Evolutionary conservation across 2,888 invertebrate species (phyloP).

Genomic region (Drosophila tanythrix): DNA sequence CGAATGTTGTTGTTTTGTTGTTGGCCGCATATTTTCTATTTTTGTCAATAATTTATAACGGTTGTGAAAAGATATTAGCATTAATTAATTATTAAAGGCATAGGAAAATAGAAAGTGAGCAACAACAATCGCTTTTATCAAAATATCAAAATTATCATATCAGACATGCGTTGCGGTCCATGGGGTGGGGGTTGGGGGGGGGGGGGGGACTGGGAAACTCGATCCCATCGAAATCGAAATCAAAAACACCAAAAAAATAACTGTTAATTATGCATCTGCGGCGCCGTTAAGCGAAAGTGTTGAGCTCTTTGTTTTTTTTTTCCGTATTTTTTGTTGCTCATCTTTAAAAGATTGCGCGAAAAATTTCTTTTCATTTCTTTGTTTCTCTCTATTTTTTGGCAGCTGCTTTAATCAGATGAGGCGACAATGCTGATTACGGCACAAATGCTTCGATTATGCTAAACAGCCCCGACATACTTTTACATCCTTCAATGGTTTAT

Average conservation of each 20-base stretch:
- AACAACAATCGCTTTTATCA: conserved; percentile 31
- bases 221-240: conserved; percentile 41
- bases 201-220: background rate
- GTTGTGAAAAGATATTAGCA: conserved; percentile 82
- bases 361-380: conserved; percentile 44
- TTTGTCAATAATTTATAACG: conserved; percentile 81
- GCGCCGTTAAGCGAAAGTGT: conserved; percentile 63
- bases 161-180: conserved; percentile 24
- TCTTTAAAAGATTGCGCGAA: conserved; percentile 37
- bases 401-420: conserved; percentile 14
- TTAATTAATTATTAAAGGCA: conserved; percentile 81
- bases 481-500: conserved; percentile 68
- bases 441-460: conserved; percentile 60
- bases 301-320: conserved; percentile 6
- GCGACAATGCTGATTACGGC: conserved; percentile 59
- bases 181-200: background rate
- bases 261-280: conserved; percentile 67
- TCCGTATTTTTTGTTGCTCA: background rate
- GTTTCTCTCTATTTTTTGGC: conserved; percentile 9
- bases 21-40: conserved; percentile 67
- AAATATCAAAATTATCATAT: conserved; percentile 55
- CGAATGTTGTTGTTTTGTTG: conserved; percentile 8
- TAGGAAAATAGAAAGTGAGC: conserved; percentile 81
- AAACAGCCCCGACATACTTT: conserved; percentile 48
- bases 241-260: conserved; percentile 14